Percentiles rank a stretch among this genome's conserved stretches.
Conservation (phyloP, 2,113 vertebrate genomes). For the Oriolus oriolus region DNA sequence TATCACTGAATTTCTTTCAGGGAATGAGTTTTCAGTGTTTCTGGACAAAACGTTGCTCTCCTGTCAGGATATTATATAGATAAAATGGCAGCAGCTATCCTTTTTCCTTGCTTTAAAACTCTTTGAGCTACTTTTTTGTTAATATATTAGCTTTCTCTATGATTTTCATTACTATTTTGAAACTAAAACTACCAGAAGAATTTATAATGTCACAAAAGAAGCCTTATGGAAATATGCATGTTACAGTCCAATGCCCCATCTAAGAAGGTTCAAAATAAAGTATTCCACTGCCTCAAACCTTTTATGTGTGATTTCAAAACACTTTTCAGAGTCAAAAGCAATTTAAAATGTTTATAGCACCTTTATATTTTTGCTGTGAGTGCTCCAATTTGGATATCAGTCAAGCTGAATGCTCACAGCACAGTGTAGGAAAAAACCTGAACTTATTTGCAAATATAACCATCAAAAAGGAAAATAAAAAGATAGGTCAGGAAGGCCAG, state of each 20-base stretch:
- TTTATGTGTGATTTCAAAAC: too few species aligned
- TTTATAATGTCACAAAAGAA: neutral
- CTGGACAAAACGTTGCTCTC: neutral
- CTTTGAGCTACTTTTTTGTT: neutral
- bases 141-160: neutral
- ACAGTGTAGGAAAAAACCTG: neutral
- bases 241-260: neutral
- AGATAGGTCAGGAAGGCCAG: neutral
- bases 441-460: conserved; percentile 1
- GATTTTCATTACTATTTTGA: neutral
- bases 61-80: neutral
- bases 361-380: conserved; percentile 48
- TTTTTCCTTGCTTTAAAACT: neutral
- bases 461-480: conserved; percentile 4
- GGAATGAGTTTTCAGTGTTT: neutral
- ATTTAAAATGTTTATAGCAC: conserved; percentile 43
- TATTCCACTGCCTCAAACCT: too few species aligned
- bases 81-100: neutral
- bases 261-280: neutral
- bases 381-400: conserved; percentile 16
- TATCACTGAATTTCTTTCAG: neutral
- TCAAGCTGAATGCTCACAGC: neutral
- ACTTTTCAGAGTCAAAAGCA: conserved; percentile 24
- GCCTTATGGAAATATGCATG: neutral
- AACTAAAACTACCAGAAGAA: neutral